Percentiles rank a stretch among this genome's conserved stretches.
Conservation (phyloP, 1,140 invertebrate genomes). For the Scaptomyza hsui region DNA sequence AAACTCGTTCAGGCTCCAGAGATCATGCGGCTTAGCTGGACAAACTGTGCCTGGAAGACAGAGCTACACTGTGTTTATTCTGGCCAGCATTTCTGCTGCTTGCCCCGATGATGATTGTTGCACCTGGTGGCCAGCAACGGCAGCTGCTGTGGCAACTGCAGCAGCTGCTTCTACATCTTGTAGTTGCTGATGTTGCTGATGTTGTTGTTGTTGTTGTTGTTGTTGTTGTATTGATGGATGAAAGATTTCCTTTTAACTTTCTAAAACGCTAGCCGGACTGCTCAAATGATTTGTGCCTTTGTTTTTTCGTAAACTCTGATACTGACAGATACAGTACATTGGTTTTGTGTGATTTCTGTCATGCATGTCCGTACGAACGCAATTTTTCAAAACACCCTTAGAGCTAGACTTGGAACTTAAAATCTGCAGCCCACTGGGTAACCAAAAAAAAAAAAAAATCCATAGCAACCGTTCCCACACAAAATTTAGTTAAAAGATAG, state of each 20-base stretch:
- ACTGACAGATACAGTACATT: too few relatives aligned
- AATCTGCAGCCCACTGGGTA: too few relatives aligned
- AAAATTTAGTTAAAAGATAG: too few relatives aligned
- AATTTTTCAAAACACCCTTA: too few relatives aligned
- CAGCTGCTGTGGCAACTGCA: conserved; percentile 37
- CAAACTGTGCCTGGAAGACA: conserved; percentile 15
- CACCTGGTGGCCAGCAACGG: conserved; percentile 69
- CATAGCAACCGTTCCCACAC: too few relatives aligned
- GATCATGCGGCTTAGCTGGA: conserved; percentile 32
- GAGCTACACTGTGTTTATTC: conserved; percentile 22
- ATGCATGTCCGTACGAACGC: too few relatives aligned
- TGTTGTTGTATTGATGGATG: conserved; percentile 44
- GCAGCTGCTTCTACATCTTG: conserved; percentile 58
- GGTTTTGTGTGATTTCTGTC: too few relatives aligned
- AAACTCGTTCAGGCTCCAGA: conserved; percentile 56
- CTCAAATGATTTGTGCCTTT: conserved; percentile 21
- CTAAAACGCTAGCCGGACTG: conserved; percentile 49
- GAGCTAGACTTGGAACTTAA: too few relatives aligned
- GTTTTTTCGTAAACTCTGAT: too few relatives aligned
- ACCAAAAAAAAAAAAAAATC: too few relatives aligned
- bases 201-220: conserved; percentile 32
- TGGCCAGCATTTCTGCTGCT: conserved; percentile 35
- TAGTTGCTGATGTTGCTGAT: conserved; percentile 31
- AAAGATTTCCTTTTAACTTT: conserved; percentile 63
- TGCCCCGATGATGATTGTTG: conserved; percentile 55